A percentile compares a stretch with the other conserved stretches of the same genome.
Evolutionary conservation across 2,797 vertebrate species (phyloP).

Genomic region (Ispidina picta): DNA sequence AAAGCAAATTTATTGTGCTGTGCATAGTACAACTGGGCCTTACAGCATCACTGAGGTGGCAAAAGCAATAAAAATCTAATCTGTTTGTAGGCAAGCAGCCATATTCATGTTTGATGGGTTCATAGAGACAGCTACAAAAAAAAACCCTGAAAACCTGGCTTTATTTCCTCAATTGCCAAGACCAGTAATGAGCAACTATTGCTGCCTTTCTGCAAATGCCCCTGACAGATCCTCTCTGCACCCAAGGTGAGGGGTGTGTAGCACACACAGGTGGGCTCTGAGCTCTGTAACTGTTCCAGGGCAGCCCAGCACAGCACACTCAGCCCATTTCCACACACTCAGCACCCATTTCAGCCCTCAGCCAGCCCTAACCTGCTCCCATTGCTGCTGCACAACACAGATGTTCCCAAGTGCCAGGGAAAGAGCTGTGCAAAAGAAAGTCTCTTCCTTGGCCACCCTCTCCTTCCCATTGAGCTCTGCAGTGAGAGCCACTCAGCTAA

Average conservation of each 20-base stretch:
- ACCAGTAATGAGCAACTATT: neutral
- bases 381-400: neutral
- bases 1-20: constrained; percentile 56
- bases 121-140: neutral
- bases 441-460: neutral
- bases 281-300: neutral
- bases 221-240: neutral
- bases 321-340: neutral
- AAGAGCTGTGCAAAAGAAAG: neutral
- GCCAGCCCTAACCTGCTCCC: neutral
- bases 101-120: constrained; percentile 13
- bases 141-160: neutral
- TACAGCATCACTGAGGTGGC: constrained; percentile 29
- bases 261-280: accelerated
- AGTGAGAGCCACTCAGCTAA: accelerated
- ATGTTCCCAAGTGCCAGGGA: neutral
- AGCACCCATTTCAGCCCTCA: neutral
- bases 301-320: neutral
- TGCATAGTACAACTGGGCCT: constrained; percentile 27
- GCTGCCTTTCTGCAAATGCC: neutral
- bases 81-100: constrained; percentile 31
- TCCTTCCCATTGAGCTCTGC: neutral
- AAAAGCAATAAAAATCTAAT: constrained; percentile 36
- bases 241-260: accelerated
- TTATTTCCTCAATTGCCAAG: neutral